These are phyloP conservation scores for Nesoenas mayeri DNA, from an alignment of 2,113 vertebrate species.

Conservation along the genomic window DNA sequence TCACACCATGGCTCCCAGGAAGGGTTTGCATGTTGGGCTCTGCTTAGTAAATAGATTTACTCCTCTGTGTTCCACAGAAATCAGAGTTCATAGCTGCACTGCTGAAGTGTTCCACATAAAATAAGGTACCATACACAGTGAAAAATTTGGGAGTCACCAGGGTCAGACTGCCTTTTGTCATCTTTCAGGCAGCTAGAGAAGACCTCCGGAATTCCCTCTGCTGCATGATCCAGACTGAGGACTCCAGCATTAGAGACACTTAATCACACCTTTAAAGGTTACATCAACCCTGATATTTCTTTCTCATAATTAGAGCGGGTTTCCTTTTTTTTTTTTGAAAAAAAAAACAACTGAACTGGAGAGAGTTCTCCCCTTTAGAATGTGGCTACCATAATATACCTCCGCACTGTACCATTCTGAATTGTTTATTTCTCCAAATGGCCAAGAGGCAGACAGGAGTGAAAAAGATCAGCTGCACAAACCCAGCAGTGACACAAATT, in stretches of 20 bases:
- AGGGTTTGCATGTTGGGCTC: neutral
- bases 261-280: neutral
- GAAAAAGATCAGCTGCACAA: neutral
- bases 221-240: neutral
- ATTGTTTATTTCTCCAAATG: neutral
- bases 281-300: neutral
- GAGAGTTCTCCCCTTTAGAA: neutral
- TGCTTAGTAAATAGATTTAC: neutral
- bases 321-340: no score
- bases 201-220: neutral
- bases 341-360: neutral
- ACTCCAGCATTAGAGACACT: neutral
- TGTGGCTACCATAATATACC: neutral
- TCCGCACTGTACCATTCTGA: neutral
- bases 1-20: neutral
- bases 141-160: neutral
- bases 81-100: neutral
- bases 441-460: neutral
- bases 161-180: neutral
- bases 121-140: accelerated
- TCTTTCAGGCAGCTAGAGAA: neutral
- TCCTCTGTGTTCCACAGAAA: neutral
- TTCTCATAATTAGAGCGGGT: neutral
- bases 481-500: neutral
- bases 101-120: neutral